phyloP scores from a whole-genome alignment of 2,797 vertebrate genomes.

The Galagoides demidoff region DNA sequence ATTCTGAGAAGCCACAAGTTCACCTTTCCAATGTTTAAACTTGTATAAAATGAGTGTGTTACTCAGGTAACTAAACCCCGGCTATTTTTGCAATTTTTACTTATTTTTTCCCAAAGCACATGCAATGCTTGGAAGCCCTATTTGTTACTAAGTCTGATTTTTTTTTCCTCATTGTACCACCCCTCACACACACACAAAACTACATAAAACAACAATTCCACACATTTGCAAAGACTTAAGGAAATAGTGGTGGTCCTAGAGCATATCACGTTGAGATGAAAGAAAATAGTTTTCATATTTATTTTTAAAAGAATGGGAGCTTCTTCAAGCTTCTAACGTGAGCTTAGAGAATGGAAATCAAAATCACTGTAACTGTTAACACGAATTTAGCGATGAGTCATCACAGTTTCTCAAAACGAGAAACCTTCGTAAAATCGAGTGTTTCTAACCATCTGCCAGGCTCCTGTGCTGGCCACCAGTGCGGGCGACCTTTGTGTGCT shows the following conservation, averaged over 20 bases:
- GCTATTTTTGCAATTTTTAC: neutral
- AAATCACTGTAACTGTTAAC: slow-evolving; percentile 39
- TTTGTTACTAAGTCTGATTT: neutral
- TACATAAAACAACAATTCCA: slow-evolving; percentile 2
- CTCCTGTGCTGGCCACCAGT: neutral
- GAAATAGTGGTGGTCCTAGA: slow-evolving; percentile 18
- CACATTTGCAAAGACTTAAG: slow-evolving; percentile 5
- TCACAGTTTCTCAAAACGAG: slow-evolving; percentile 20
- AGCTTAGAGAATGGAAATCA: slow-evolving; percentile 55
- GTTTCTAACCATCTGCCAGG: neutral
- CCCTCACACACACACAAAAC: neutral
- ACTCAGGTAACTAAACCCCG: neutral
- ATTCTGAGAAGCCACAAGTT: neutral
- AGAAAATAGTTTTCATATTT: slow-evolving; percentile 15
- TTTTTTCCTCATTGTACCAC: neutral
- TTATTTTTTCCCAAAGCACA: neutral
- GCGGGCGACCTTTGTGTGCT: slow-evolving; percentile 32
- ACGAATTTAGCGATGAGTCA: neutral
- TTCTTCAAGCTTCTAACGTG: neutral
- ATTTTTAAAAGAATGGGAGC: slow-evolving; percentile 3
- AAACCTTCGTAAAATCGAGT: slow-evolving; percentile 16
- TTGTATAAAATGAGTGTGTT: neutral
- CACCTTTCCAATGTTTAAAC: neutral
- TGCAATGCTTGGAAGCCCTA: neutral
- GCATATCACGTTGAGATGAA: neutral